phyloP scores from a whole-genome alignment of 1,140 invertebrate genomes.

The Phenacoccus solenopsis region DNA sequence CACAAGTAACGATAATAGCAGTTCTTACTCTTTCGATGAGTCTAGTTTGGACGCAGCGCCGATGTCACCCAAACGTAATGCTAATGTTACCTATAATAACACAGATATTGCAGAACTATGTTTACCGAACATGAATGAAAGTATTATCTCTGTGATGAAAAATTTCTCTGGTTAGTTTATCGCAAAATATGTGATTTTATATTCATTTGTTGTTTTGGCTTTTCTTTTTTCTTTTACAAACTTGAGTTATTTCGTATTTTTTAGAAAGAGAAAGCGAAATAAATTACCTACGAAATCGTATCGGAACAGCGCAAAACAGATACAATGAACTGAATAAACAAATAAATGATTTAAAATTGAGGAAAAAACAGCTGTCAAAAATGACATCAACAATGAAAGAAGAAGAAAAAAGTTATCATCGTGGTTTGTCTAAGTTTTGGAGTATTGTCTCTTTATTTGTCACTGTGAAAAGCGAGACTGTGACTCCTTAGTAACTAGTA shows the following conservation, averaged over 20 bases:
- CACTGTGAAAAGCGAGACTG: background rate
- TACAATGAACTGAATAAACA: background rate
- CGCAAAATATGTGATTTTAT: no score
- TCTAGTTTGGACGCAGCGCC: conserved; percentile 33
- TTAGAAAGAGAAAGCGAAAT: conserved; percentile 30
- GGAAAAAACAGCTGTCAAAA: background rate
- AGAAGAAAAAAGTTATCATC: conserved; percentile 12
- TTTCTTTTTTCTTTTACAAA: no score
- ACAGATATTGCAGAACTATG: background rate
- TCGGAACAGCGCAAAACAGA: background rate
- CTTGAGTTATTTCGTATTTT: no score
- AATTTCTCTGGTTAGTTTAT: conserved; percentile 30
- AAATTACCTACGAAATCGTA: conserved; percentile 10
- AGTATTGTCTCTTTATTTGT: background rate
- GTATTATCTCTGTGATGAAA: conserved; percentile 30
- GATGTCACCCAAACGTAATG: conserved; percentile 19
- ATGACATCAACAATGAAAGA: conserved; percentile 8
- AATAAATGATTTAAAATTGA: background rate
- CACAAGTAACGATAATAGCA: conserved; percentile 19
- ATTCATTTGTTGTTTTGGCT: no score
- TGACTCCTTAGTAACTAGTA: background rate
- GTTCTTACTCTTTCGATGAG: conserved; percentile 32
- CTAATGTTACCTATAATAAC: background rate
- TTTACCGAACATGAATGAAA: conserved; percentile 28
- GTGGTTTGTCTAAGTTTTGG: background rate